Base-by-base conservation (phyloP, 2,113 vertebrate species). In the Tautogolabrus adspersus region DNA sequence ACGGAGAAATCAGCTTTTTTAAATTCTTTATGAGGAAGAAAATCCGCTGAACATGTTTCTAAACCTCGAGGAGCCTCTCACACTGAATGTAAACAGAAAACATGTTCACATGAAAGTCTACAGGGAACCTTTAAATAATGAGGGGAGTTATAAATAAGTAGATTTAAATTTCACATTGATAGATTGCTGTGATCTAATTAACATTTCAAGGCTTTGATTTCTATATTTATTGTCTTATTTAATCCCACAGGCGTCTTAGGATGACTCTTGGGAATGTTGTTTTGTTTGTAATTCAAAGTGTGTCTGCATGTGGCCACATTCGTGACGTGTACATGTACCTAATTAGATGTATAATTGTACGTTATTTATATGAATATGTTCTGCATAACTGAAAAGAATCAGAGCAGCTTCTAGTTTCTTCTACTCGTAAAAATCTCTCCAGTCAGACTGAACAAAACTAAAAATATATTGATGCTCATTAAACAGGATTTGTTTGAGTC, bases 361-460 rank as follows among this genome's bases (percentile, higher is more conserved):
- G 16, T 13, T 16, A 47, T 47, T 47, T 16, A 15, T 16, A 3
- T 16, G 16, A 2, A 5, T 67, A 59, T 55, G 30, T 63, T 65
- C 38, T 58, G 59, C 56, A 47, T 58, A 8, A 30, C 23, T 42
- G 23, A 55, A 71, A 75, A 66, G 1, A 51, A 66, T 12, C 38
- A 69, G 19, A 16, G 38, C 34, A 63, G 52, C 66, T 75, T 72
- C 30, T 44, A 26, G 26, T 26, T 26, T 47, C 40, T 7, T 5
- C 59, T 79, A 13, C 22, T 72, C 58, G 42, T 70, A 77, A 62
- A 62, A 37, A 70, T 75, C 64, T 83, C 26, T 7, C n/a, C 22
- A 38, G 42, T 70, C 63, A 62, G 56, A 66, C 75, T 64, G 77
- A 72, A 23, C 10, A 37, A 34, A 38, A 68, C 38, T 38, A n/a